Percentiles rank a stretch among this genome's conserved stretches.
phyloP scores from a whole-genome alignment of 2,797 vertebrate genomes.

The Pteropus rufus region DNA sequence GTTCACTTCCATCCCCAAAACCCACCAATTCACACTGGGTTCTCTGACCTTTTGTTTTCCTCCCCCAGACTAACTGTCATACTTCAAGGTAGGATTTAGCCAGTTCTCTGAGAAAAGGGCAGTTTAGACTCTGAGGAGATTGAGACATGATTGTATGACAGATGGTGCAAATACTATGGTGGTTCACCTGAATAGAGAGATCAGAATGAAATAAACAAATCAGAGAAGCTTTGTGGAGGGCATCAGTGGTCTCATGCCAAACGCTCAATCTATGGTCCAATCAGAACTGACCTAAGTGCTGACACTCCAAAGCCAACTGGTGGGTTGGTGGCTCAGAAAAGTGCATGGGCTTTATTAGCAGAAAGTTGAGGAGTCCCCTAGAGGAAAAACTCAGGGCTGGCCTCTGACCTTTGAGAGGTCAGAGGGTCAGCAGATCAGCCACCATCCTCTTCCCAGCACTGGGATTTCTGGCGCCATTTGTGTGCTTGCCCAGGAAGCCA shows the following conservation, averaged over 20 bases:
- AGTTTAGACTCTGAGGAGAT: not conserved
- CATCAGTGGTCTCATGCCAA: not conserved
- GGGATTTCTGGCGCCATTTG: conserved; percentile 17
- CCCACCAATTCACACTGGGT: not conserved
- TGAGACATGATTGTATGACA: not conserved
- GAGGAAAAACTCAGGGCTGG: not conserved
- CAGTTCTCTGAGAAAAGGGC: not conserved
- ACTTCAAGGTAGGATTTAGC: not conserved
- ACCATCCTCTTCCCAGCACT: not conserved
- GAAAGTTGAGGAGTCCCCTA: not conserved
- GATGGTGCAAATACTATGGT: not conserved
- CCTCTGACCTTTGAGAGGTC: not conserved
- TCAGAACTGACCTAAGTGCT: not conserved
- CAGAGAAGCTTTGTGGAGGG: not conserved
- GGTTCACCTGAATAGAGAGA: not conserved
- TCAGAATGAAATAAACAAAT: not conserved
- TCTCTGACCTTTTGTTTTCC: not conserved
- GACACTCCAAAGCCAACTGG: not conserved
- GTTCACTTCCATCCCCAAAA: not conserved
- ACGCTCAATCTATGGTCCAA: not conserved
- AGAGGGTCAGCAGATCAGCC: not conserved
- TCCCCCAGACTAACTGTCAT: not conserved
- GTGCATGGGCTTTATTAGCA: not conserved
- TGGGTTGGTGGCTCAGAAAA: not conserved
- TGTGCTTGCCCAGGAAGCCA: conserved; percentile 12